These are phyloP conservation scores for Paracentrotus lividus DNA, from an alignment of 53 echinoderm and acorn worm genomes.

Conservation along the genomic window DNA sequence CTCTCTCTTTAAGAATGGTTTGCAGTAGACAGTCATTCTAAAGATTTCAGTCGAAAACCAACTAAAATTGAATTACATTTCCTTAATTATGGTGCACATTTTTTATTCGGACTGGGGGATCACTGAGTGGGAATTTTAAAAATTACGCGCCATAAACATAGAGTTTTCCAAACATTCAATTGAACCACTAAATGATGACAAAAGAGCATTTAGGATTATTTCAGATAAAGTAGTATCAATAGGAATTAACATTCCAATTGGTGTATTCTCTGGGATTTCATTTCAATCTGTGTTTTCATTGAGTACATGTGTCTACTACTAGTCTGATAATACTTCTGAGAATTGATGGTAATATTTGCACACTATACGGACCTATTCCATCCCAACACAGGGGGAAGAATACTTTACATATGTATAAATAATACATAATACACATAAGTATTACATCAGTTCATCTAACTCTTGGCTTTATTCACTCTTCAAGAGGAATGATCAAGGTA, in stretches of 20 bases:
- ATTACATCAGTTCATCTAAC: not conserved
- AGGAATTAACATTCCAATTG: constrained; percentile 20
- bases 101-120: not conserved
- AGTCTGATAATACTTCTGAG: not conserved
- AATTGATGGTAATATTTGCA: constrained; percentile 13
- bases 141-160: not conserved
- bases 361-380: too few relatives aligned
- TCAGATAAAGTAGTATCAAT: not conserved
- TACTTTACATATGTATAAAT: too few relatives aligned
- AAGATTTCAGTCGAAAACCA: not conserved
- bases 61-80: not conserved
- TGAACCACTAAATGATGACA: not conserved
- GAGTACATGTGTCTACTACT: not conserved
- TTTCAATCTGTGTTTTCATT: not conserved
- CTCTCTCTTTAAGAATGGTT: not conserved
- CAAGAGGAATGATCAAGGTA: not conserved
- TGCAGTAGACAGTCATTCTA: too few relatives aligned
- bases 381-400: too few relatives aligned
- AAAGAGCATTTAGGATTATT: not conserved
- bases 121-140: not conserved
- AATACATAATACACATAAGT: not conserved
- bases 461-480: not conserved
- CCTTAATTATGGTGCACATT: not conserved
- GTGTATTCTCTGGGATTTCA: not conserved
- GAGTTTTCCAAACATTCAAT: not conserved